Evolutionary conservation across 2,797 vertebrate species (phyloP).

Genomic region (Naso thynnoides): DNA sequence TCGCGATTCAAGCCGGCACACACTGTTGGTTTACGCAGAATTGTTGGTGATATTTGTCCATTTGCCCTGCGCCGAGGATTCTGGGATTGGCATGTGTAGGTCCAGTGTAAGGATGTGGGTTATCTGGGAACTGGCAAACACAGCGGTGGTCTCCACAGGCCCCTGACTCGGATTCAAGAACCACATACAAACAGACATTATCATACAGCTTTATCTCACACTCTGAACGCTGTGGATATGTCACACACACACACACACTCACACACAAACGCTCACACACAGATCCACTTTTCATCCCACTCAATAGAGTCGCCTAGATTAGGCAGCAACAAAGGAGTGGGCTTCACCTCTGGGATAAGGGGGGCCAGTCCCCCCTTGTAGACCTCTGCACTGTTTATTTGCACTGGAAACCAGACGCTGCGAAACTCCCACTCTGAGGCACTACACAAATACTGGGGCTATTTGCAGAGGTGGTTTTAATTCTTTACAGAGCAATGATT

Average conservation of each 20-base stretch:
- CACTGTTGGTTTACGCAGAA: constrained; percentile 60
- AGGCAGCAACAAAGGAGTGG: constrained; percentile 85
- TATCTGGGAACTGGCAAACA: constrained; percentile 77
- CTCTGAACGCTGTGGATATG: constrained; percentile 44
- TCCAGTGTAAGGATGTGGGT: constrained; percentile 74
- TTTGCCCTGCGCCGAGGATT: constrained; percentile 61
- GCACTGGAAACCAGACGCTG: constrained; percentile 87
- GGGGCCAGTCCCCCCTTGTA: constrained; percentile 77
- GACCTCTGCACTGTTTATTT: constrained; percentile 88
- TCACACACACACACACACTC: constrained; percentile 47
- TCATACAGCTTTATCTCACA: constrained; percentile 76
- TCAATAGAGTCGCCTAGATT: constrained; percentile 81
- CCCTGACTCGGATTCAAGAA: constrained; percentile 68
- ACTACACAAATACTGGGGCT: constrained; percentile 80
- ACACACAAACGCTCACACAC: constrained; percentile 64
- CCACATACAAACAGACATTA: constrained; percentile 70
- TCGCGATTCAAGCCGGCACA: constrained; percentile 33
- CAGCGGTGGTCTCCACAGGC: constrained; percentile 60
- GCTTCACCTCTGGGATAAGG: constrained; percentile 78
- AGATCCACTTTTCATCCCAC: constrained; percentile 77
- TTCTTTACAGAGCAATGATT: constrained; percentile 83
- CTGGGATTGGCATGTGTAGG: constrained; percentile 62
- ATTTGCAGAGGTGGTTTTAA: constrained; percentile 87
- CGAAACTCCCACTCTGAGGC: constrained; percentile 84
- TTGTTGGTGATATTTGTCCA: constrained; percentile 63